A percentile compares a stretch with the other conserved stretches of the same genome.
These are phyloP conservation scores for Cerceris rybyensis DNA, from an alignment of 2,888 invertebrate genomes.

Conservation along the genomic window DNA sequence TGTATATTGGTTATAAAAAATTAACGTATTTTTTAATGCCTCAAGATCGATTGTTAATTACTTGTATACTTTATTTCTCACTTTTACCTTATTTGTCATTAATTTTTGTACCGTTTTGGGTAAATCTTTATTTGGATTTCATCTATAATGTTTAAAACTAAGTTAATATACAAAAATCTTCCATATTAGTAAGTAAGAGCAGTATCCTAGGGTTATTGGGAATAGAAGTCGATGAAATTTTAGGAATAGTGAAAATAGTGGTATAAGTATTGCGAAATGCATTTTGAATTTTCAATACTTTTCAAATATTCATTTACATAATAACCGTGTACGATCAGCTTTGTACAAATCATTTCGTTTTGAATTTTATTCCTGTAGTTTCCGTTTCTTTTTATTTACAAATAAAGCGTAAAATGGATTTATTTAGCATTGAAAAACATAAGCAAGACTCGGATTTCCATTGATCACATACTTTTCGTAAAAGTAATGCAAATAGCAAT, in stretches of 20 bases:
- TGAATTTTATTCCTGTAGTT: conserved; percentile 19
- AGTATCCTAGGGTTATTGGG: conserved; percentile 60
- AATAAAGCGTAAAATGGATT: conserved; percentile 29
- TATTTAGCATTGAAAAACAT: conserved; percentile 26
- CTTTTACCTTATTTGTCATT: conserved; percentile 21
- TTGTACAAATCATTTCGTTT: conserved; percentile 36
- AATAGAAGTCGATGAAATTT: conserved; percentile 48
- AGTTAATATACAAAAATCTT: conserved; percentile 57
- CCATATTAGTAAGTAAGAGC: conserved; percentile 59
- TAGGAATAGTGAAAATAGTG: conserved; percentile 42
- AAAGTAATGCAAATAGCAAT: neutral
- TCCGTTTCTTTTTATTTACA: conserved; percentile 24
- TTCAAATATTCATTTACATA: conserved; percentile 31
- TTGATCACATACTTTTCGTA: neutral
- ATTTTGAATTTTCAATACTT: conserved; percentile 34
- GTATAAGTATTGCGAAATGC: conserved; percentile 38
- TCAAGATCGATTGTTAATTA: conserved; percentile 62
- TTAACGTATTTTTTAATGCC: conserved; percentile 32
- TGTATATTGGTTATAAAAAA: conserved; percentile 1
- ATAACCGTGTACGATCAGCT: conserved; percentile 32
- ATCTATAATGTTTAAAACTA: conserved; percentile 14
- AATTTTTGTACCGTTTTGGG: conserved; percentile 5
- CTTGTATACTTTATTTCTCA: conserved; percentile 63
- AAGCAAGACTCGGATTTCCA: conserved; percentile 13
- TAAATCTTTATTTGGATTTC: conserved; percentile 13